Conservation (phyloP, 2,797 vertebrate genomes). For the Phylloscopus collybita region DNA sequence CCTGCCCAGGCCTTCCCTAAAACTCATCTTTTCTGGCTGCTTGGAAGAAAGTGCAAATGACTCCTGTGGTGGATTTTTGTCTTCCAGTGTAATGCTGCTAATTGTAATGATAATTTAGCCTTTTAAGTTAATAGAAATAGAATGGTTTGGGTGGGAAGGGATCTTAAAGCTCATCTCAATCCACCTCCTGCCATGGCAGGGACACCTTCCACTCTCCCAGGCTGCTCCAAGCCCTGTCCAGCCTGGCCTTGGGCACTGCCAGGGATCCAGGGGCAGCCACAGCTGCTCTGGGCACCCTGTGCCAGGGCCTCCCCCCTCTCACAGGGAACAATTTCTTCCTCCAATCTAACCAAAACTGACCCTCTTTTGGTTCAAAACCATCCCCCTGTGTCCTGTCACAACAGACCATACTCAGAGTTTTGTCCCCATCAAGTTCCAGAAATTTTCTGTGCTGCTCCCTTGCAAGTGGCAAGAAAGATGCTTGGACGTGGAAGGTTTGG, state of each 20-base stretch:
- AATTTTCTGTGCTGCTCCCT: background rate
- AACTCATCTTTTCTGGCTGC: background rate
- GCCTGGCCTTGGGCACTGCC: accelerated
- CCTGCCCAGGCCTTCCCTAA: background rate
- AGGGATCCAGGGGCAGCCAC: background rate
- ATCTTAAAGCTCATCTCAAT: accelerated
- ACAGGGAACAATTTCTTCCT: accelerated
- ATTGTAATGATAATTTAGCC: no score
- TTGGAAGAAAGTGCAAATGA: background rate
- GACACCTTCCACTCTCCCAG: background rate
- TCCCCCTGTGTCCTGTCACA: background rate
- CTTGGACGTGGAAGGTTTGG: accelerated
- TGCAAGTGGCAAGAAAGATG: background rate
- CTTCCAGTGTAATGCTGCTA: background rate
- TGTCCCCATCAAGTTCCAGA: background rate
- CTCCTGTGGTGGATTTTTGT: background rate
- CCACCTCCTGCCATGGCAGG: background rate
- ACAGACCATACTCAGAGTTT: background rate
- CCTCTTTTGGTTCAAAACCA: background rate
- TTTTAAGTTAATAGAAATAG: background rate
- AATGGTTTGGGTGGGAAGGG: background rate
- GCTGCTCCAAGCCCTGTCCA: background rate
- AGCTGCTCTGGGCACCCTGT: background rate
- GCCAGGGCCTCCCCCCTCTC: background rate
- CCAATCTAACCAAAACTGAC: accelerated